Conservation (phyloP, 1,140 invertebrate species). For the Meloidogyne hapla region DNA sequence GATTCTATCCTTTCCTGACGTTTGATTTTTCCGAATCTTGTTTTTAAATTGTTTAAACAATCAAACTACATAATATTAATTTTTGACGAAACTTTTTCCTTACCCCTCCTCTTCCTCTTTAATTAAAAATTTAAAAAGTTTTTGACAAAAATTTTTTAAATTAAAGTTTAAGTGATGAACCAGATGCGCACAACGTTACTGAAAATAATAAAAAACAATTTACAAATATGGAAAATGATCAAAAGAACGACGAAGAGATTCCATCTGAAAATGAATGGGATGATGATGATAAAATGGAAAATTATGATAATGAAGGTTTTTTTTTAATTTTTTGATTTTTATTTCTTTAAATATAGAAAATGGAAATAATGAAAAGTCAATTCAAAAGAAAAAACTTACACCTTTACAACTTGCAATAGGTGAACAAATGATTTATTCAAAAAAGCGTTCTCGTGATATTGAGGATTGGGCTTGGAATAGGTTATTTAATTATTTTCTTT, state of each 20-base stretch:
- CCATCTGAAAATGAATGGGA: slow-evolving; percentile 69
- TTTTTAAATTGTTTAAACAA: too few relatives aligned
- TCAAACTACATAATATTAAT: too few relatives aligned
- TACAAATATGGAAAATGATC: neutral
- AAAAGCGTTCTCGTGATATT: slow-evolving; percentile 80
- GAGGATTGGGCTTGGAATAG: slow-evolving; percentile 86
- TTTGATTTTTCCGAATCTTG: too few relatives aligned
- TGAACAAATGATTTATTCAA: slow-evolving; percentile 78
- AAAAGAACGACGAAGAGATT: slow-evolving; percentile 4
- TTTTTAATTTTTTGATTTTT: neutral
- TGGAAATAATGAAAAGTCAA: slow-evolving; percentile 65
- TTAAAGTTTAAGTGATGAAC: neutral
- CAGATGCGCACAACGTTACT: neutral
- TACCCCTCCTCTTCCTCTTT: too few relatives aligned
- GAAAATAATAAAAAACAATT: neutral
- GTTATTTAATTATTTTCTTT: slow-evolving; percentile 67
- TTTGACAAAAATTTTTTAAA: too few relatives aligned
- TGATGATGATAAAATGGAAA: slow-evolving; percentile 63
- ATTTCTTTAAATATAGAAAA: slow-evolving; percentile 25
- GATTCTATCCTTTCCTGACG: too few relatives aligned
- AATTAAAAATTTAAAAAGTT: too few relatives aligned
- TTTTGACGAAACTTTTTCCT: too few relatives aligned
- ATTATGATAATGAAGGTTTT: slow-evolving; percentile 39
- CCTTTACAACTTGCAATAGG: slow-evolving; percentile 83
- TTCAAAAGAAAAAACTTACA: slow-evolving; percentile 69